Evolutionary conservation across 2,888 invertebrate species (phyloP).

Genomic region (Drosophila antonietae): DNA sequence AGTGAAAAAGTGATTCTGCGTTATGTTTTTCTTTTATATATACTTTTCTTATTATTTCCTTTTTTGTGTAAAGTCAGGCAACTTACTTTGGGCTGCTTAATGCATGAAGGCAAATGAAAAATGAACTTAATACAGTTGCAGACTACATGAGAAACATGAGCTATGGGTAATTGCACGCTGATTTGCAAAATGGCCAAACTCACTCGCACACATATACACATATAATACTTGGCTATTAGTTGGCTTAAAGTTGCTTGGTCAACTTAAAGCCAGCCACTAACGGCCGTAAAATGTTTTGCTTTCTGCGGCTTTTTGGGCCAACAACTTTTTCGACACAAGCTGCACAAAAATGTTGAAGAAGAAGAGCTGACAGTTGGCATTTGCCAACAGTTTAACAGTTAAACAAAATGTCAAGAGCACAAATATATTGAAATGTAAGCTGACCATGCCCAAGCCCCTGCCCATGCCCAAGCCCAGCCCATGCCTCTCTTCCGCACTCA

Average conservation of each 20-base stretch:
- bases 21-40: constrained; percentile 50
- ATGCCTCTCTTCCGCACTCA: background rate
- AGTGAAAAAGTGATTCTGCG: constrained; percentile 79
- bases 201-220: constrained; percentile 5
- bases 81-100: constrained; percentile 62
- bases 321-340: constrained; percentile 34
- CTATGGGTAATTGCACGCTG: constrained; percentile 75
- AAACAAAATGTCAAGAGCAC: constrained; percentile 70
- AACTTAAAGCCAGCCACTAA: constrained; percentile 57
- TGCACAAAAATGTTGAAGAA: constrained; percentile 6
- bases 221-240: constrained; percentile 38
- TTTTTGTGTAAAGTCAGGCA: constrained; percentile 35
- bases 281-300: constrained; percentile 53
- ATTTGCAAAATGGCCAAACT: constrained; percentile 69
- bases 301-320: constrained; percentile 40
- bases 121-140: constrained; percentile 78
- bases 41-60: constrained; percentile 7
- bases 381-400: constrained; percentile 71
- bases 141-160: constrained; percentile 50
- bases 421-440: constrained; percentile 75
- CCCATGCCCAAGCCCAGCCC: background rate
- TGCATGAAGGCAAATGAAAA: constrained; percentile 75
- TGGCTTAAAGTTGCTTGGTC: constrained; percentile 45
- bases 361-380: constrained; percentile 75
- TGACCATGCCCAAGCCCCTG: background rate